A percentile compares a stretch with the other conserved stretches of the same genome.
Conservation (phyloP, 2,113 vertebrate genomes). For the Actenoides hombroni region DNA sequence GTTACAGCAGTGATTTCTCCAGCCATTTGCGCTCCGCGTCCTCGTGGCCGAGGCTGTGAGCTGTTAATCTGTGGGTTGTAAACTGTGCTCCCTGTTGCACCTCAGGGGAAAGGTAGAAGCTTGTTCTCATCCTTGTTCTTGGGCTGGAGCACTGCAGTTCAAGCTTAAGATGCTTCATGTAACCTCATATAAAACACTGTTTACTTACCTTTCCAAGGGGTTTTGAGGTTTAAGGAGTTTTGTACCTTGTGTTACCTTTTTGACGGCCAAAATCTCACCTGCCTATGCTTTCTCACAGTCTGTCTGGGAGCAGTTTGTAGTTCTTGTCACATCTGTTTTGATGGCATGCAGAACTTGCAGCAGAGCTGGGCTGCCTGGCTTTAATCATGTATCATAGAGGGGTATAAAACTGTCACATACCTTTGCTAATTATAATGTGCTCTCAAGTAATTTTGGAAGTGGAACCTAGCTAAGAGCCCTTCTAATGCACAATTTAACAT, state of each 20-base stretch:
- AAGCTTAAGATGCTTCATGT: neutral
- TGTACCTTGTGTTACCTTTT: neutral
- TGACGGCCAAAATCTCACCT: slow-evolving; percentile 29
- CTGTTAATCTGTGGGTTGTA: neutral
- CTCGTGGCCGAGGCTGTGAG: neutral
- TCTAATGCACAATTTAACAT: slow-evolving; percentile 31
- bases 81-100: neutral
- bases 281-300: slow-evolving; percentile 31
- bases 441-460: slow-evolving; percentile 65
- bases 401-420: slow-evolving; percentile 67
- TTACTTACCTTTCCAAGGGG: neutral
- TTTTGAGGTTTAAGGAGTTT: slow-evolving; percentile 17
- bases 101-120: neutral
- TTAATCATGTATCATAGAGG: slow-evolving; percentile 63
- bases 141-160: neutral
- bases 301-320: slow-evolving; percentile 16
- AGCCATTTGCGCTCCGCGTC: neutral
- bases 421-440: slow-evolving; percentile 68
- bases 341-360: slow-evolving; percentile 15
- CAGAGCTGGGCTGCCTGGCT: slow-evolving; percentile 51
- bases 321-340: slow-evolving; percentile 60
- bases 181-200: neutral
- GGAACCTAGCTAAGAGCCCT: slow-evolving; percentile 28
- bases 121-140: neutral
- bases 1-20: neutral